Conservation (phyloP, 2,888 invertebrate species). For the Napeogenes sylphis region DNA sequence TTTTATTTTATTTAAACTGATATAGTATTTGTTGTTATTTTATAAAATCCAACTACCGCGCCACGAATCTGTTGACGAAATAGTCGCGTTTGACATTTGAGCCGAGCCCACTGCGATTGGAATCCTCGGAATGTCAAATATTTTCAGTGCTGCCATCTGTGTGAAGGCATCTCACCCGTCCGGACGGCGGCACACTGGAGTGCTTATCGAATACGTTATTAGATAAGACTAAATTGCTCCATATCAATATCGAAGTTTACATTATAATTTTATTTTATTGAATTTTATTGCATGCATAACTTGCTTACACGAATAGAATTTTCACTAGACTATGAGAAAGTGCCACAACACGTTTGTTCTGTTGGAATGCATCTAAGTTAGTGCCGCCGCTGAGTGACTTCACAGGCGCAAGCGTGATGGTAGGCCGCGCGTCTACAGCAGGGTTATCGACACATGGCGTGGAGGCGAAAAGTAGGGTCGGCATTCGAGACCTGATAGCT, state of each 20-base stretch:
- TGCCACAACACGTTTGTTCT: constrained; percentile 51
- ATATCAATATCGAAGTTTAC: background rate
- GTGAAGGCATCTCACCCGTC: constrained; percentile 65
- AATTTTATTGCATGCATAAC: background rate
- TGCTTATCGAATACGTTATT: constrained; percentile 27
- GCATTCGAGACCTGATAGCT: constrained; percentile 32
- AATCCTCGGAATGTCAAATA: constrained; percentile 83
- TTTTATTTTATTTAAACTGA: constrained; percentile 63
- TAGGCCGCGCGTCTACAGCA: constrained; percentile 59
- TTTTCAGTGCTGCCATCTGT: constrained; percentile 81
- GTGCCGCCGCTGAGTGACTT: constrained; percentile 61
- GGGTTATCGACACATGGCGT: constrained; percentile 74
- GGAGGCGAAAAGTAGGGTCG: constrained; percentile 61
- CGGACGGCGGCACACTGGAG: constrained; percentile 64
- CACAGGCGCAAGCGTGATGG: constrained; percentile 69
- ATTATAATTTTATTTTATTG: background rate
- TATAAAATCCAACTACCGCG: constrained; percentile 75
- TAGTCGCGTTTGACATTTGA: constrained; percentile 84
- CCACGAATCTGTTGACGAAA: constrained; percentile 78
- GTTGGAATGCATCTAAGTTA: constrained; percentile 66
- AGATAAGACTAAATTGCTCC: constrained; percentile 17
- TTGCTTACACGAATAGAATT: background rate
- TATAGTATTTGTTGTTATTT: constrained; percentile 72
- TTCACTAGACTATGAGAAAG: constrained; percentile 37
- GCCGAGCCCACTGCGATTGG: constrained; percentile 82